Evolutionary conservation across 2,888 invertebrate species (phyloP), one percentile per base, ranked within the genome.

Genomic region (Brachyptera putata): DNA sequence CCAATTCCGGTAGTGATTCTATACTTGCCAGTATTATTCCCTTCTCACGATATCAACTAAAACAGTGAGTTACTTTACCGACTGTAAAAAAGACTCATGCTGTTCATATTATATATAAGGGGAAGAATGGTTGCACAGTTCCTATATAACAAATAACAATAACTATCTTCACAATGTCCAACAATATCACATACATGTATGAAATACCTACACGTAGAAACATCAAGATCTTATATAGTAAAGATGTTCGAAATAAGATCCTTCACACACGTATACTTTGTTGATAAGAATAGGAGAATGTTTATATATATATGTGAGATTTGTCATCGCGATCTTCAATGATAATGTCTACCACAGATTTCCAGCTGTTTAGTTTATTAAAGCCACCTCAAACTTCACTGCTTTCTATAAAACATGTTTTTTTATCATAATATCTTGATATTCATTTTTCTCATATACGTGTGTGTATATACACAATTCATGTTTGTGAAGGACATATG

Each of bases 281-380:
- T 5, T 30, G 30, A 30, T 7, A 30, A 30, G 30, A 30, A 5
- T 11, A 5, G 11, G 7, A 30, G 11, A 5, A 30, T 30, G 30
- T 30, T 5, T 30, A 30, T 30, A 43, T 18, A 21, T 18, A 43
- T 5, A 5, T 30, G 11, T 30, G 21, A 43, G 43, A 43, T 43
- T 43, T 43, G 43, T 43, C 43, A 43, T n/a, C 43, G 43, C 18
- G 43, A 43, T 43, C 21, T 16, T 18, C 11, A 39, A 11, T 30
- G 30, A 30, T 30, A 30, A 30, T 11, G 30, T 30, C 30, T 30
- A 11, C 30, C 30, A 7, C 30, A 30, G 30, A 11, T 30, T 11
- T 30, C 43, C 43, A 43, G 43, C 43, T 43, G 43, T 18, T 43
- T 43, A 18, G 43, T 43, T 43, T 43, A 43, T 43, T 43, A 43